Evolutionary conservation across 2,888 invertebrate species (phyloP).

Genomic region (Synergus umbraculus): DNA sequence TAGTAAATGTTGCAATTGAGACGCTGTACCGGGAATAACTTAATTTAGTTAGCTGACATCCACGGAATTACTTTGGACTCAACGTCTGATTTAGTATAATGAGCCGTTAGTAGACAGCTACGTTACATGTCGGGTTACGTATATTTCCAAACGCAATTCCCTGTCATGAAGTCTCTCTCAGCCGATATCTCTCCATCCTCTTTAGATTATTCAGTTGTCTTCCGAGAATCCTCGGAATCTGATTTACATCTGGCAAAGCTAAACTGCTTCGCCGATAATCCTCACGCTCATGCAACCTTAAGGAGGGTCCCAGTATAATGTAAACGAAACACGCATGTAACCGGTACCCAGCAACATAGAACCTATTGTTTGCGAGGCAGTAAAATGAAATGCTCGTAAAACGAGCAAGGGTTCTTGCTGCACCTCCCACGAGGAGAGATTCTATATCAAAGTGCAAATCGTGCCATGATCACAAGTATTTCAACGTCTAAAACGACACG

Average conservation of each 20-base stretch:
- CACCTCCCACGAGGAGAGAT: constrained; percentile 20
- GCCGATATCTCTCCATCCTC: constrained; percentile 19
- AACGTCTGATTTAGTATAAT: constrained; percentile 34
- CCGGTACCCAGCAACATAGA: constrained; percentile 28
- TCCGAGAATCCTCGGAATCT: constrained; percentile 31
- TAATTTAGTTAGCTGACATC: constrained; percentile 37
- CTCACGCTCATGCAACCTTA: neutral
- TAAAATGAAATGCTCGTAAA: constrained; percentile 56
- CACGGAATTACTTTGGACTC: constrained; percentile 27
- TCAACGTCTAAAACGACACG: neutral
- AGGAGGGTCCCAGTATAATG: neutral
- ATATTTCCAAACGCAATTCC: constrained; percentile 19
- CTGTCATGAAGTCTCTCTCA: constrained; percentile 23
- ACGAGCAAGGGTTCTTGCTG: constrained; percentile 37
- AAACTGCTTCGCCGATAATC: neutral
- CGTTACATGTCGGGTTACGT: constrained; percentile 14
- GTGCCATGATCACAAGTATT: neutral
- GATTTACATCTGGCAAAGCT: constrained; percentile 25
- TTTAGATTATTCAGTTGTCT: constrained; percentile 33
- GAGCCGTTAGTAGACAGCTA: constrained; percentile 26
- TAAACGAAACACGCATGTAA: constrained; percentile 9
- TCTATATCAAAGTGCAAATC: constrained; percentile 26
- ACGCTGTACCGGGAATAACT: constrained; percentile 31
- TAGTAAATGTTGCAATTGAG: constrained; percentile 23
- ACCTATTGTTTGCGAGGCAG: constrained; percentile 45